phyloP scores from a whole-genome alignment of 2,888 invertebrate genomes.

The Elegia similella region DNA sequence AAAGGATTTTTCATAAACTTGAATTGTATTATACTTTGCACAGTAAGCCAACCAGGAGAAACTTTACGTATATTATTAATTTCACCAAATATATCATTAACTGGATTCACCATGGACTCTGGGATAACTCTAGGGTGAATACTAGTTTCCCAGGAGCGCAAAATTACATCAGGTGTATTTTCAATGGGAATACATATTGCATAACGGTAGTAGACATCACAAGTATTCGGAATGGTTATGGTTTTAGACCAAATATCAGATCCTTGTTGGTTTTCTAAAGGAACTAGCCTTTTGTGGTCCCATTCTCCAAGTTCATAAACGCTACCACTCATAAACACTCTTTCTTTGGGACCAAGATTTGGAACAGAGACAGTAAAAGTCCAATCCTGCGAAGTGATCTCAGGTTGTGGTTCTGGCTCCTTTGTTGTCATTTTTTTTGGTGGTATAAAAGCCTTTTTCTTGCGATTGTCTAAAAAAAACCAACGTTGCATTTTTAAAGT shows the following conservation, averaged over 20 bases:
- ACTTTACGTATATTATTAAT: conserved; percentile 81
- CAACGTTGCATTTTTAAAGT: conserved; percentile 81
- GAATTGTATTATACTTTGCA: conserved; percentile 91
- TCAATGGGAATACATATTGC: conserved; percentile 87
- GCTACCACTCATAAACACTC: conserved; percentile 86
- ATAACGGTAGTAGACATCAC: conserved; percentile 88
- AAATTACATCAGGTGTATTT: conserved; percentile 79
- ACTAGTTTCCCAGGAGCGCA: conserved; percentile 92
- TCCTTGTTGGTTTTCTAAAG: conserved; percentile 71
- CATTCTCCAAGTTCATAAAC: conserved; percentile 86
- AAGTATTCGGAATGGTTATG: conserved; percentile 84
- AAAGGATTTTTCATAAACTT: conserved; percentile 91
- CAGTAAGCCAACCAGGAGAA: conserved; percentile 92
- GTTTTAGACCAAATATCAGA: conserved; percentile 83
- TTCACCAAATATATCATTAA: conserved; percentile 85
- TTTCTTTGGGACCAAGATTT: conserved; percentile 82
- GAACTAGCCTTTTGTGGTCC: conserved; percentile 82
- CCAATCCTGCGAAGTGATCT: conserved; percentile 59
- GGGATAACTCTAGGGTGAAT: conserved; percentile 84
- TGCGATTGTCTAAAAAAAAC: conserved; percentile 83
- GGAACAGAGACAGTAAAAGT: conserved; percentile 71
- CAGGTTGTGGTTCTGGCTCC: conserved; percentile 36
- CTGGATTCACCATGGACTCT: conserved; percentile 61
- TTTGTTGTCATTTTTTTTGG: conserved; percentile 52
- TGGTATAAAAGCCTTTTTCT: conserved; percentile 48